Base-by-base conservation (phyloP, 1,140 invertebrate genomes). In the Phortica variegata region DNA sequence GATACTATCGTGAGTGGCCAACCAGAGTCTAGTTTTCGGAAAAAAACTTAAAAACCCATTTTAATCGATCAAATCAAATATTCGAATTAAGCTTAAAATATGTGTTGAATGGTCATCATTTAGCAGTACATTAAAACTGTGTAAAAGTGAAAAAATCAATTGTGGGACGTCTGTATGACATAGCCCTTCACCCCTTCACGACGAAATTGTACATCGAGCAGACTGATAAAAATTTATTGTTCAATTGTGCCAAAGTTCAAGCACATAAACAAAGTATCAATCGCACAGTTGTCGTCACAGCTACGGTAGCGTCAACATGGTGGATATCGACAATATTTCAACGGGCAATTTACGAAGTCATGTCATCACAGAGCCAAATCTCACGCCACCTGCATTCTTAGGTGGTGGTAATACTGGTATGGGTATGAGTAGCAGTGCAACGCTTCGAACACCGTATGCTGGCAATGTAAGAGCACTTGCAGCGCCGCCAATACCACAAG, bases 391-490 rank as follows among this genome's bases (percentile, higher is more conserved):
- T 10, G 44, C 47, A n/a, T 18, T 17, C 2, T n/a, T 37, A 1
- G 13, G 21, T 19, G 36, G 16, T 23, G 23, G 33, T 21, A 39
- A 23, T 6, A 38, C 17, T 18, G 33, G 38, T 29, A 36, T 29
- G 10, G 38, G 37, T 5, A 19, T 34, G 4, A 15, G 34, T 6
- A 37, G 26, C 1, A 57, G 60, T 26, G 42, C 60, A 8, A 46
- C 56, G 16, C 34, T 65, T 12, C 48, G 55, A n/a, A 73, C 70
- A 1, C 70, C 70, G 0, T 65, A 65, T 18, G 56, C 47, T 18
- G 70, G 70, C 2, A 73, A 73, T 47, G 62, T 73, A 8, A 32
- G 70, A n/a, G 52, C 70, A 2, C 54, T 73, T 4, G 36, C 65
- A 17, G 46, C 21, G 1, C 52, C 58, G 0, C 70, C 70, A 10